phyloP scores from a whole-genome alignment of 2,113 vertebrate species.

The Malurus alboscapulatus region DNA sequence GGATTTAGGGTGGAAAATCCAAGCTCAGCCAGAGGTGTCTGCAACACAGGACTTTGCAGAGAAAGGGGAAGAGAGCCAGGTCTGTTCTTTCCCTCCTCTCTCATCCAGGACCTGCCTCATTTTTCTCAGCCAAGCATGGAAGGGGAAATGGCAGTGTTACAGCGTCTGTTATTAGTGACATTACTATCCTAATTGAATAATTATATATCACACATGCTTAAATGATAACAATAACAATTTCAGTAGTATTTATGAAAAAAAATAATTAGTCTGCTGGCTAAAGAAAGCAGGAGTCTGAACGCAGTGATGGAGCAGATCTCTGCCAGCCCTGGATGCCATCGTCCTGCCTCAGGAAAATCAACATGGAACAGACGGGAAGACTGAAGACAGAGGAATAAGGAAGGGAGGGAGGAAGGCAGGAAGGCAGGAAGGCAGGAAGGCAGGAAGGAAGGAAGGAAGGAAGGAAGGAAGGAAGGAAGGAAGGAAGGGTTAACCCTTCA shows the following conservation, averaged over 20 bases:
- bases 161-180: neutral
- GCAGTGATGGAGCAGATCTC: neutral
- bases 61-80: neutral
- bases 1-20: conserved; percentile 56
- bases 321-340: neutral
- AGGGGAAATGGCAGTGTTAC: neutral
- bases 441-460: neutral
- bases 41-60: neutral
- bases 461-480: neutral
- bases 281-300: neutral
- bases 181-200: neutral
- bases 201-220: neutral
- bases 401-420: neutral
- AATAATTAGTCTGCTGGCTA: neutral
- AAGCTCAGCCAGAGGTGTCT: conserved; percentile 36
- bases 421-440: neutral
- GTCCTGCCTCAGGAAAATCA: neutral
- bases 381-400: neutral
- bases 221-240: neutral
- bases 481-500: neutral
- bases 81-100: neutral
- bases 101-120: neutral
- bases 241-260: neutral
- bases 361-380: neutral
- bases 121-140: neutral